phyloP scores from a whole-genome alignment of 2,113 vertebrate genomes.

The Arizona elegans region DNA sequence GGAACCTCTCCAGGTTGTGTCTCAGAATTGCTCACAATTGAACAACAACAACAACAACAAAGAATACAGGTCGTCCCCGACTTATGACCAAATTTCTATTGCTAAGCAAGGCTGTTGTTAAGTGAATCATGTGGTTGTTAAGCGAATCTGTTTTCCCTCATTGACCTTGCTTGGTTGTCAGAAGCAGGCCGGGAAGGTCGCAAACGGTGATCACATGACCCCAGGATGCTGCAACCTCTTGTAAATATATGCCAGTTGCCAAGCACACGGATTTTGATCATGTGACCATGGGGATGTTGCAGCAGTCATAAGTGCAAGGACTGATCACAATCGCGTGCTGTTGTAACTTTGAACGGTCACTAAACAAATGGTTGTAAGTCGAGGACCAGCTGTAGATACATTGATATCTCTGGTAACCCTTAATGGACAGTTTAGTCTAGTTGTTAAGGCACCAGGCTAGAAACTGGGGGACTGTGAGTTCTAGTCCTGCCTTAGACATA shows the following conservation, averaged over 20 bases:
- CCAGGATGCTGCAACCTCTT: no score
- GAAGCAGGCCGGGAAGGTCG: no score
- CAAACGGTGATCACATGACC: no score
- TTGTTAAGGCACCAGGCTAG: neutral
- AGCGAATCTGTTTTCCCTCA: neutral
- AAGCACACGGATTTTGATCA: no score
- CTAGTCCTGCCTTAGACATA: no score
- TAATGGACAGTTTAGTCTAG: neutral
- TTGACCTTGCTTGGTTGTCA: neutral
- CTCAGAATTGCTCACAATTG: no score
- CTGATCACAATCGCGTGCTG: neutral
- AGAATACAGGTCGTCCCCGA: neutral
- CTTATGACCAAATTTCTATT: neutral
- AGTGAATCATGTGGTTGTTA: neutral
- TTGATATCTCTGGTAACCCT: neutral
- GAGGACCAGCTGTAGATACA: neutral
- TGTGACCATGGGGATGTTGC: no score
- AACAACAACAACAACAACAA: neutral
- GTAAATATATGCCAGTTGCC: no score
- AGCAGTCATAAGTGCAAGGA: no score
- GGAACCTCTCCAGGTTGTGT: no score
- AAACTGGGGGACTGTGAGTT: neutral
- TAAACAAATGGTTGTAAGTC: neutral
- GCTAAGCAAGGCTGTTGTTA: neutral
- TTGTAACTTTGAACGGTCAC: neutral